Evolutionary conservation across 2,113 vertebrate genomes (phyloP).

Genomic region (Microtus richardsoni): DNA sequence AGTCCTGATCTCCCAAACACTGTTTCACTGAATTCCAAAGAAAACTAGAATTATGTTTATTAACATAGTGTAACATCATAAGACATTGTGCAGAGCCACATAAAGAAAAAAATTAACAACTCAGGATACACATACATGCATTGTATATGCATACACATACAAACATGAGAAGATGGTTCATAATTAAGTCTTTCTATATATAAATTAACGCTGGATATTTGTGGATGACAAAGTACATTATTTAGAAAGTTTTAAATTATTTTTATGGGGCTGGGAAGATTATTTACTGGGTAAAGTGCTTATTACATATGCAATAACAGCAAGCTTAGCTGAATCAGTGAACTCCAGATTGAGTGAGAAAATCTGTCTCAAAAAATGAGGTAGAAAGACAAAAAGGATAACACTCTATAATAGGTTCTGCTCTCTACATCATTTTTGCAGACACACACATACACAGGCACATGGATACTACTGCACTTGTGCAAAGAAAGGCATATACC

Average conservation of each 20-base stretch:
- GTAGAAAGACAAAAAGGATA: not conserved
- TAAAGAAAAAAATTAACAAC: not conserved
- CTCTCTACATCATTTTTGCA: not conserved
- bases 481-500: not conserved
- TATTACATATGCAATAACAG: not conserved
- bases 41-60: not conserved
- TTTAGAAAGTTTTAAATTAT: constrained; percentile 3
- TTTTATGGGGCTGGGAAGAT: not conserved
- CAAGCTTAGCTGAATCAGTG: not conserved
- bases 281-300: not conserved
- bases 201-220: constrained; percentile 33
- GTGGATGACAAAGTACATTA: not conserved
- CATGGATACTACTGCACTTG: too few species aligned
- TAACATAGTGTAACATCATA: not conserved
- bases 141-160: not conserved
- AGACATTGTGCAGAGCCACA: not conserved
- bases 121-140: not conserved
- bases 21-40: not conserved
- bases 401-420: not conserved
- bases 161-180: not conserved
- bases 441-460: not conserved
- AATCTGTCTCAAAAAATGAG: not conserved
- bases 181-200: not conserved
- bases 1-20: not conserved
- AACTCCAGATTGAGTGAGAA: not conserved